A percentile compares a stretch with the other conserved stretches of the same genome.
Evolutionary conservation across 2,888 invertebrate species (phyloP).

Genomic region (Drepana falcataria): DNA sequence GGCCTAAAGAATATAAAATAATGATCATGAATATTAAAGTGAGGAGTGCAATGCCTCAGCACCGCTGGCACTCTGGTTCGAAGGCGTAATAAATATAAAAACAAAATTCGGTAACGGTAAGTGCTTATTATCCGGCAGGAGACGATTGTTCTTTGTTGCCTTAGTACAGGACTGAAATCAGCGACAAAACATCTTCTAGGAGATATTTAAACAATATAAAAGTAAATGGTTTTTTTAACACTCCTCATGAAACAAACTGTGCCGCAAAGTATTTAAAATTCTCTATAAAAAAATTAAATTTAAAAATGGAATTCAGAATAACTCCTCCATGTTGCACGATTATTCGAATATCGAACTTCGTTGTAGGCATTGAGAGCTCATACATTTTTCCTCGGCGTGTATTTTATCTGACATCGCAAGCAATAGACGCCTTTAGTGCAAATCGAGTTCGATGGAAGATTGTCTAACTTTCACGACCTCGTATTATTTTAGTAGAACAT

Average conservation of each 20-base stretch:
- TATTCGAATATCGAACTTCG: slow-evolving; percentile 24
- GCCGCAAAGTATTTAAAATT: too few species aligned
- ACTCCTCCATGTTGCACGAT: neutral
- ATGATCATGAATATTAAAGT: too few species aligned
- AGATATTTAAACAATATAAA: neutral
- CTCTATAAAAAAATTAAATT: neutral
- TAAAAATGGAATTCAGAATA: slow-evolving; percentile 4
- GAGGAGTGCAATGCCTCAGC: too few species aligned
- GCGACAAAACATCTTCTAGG: too few species aligned
- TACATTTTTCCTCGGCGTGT: slow-evolving; percentile 36
- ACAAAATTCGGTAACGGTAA: too few species aligned
- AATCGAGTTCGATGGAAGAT: slow-evolving; percentile 34
- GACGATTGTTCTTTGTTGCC: too few species aligned
- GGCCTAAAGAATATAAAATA: too few species aligned
- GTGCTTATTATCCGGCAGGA: too few species aligned
- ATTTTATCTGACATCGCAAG: slow-evolving; percentile 29
- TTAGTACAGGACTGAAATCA: too few species aligned
- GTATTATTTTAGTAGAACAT: slow-evolving; percentile 3
- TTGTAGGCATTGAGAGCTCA: slow-evolving; percentile 34
- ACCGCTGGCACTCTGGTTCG: too few species aligned
- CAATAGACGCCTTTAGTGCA: slow-evolving; percentile 37
- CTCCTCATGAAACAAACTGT: neutral
- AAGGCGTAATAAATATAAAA: too few species aligned
- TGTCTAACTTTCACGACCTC: slow-evolving; percentile 14
- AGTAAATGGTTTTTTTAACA: neutral